These are phyloP conservation scores for Rotaria macrura DNA, from an alignment of 2,888 invertebrate genomes.

Conservation along the genomic window DNA sequence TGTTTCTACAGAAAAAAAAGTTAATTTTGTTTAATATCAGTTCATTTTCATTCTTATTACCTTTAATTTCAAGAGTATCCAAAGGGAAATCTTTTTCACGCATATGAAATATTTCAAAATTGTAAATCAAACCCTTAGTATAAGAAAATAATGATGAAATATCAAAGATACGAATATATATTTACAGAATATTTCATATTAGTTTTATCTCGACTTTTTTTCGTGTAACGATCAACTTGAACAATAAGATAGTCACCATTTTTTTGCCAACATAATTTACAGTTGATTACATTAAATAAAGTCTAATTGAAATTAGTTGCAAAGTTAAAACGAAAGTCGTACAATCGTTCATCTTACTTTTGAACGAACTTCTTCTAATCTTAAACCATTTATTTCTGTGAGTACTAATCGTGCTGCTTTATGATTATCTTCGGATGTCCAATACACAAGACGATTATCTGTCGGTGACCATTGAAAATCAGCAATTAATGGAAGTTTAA, in stretches of 20 bases:
- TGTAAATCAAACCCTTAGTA: conserved; percentile 74
- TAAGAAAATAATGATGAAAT: conserved; percentile 2
- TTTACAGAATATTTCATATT: conserved; percentile 80
- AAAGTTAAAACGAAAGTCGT: neutral
- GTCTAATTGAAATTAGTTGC: conserved; percentile 77
- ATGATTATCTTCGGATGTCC: conserved; percentile 86
- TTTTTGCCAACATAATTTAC: conserved; percentile 97
- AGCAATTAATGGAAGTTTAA: conserved; percentile 57
- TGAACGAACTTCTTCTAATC: conserved; percentile 36
- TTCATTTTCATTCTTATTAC: too few relatives aligned
- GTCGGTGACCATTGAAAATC: conserved; percentile 97
- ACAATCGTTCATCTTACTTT: neutral
- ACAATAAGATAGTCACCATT: conserved; percentile 92
- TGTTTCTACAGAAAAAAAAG: conserved; percentile 44
- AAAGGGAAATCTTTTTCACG: conserved; percentile 92
- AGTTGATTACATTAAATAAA: conserved; percentile 91
- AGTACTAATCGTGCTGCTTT: conserved; percentile 87
- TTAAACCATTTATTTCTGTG: conserved; percentile 68
- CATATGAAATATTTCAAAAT: conserved; percentile 98
- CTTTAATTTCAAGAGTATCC: conserved; percentile 85
- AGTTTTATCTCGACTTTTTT: conserved; percentile 71
- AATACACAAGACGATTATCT: conserved; percentile 87
- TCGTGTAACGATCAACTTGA: conserved; percentile 76
- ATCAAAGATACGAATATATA: conserved; percentile 52
- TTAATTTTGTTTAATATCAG: too few relatives aligned